Percentiles rank a stretch among this genome's conserved stretches.
Conservation (phyloP, 2,797 vertebrate species). For the Myotis vivesi region DNA sequence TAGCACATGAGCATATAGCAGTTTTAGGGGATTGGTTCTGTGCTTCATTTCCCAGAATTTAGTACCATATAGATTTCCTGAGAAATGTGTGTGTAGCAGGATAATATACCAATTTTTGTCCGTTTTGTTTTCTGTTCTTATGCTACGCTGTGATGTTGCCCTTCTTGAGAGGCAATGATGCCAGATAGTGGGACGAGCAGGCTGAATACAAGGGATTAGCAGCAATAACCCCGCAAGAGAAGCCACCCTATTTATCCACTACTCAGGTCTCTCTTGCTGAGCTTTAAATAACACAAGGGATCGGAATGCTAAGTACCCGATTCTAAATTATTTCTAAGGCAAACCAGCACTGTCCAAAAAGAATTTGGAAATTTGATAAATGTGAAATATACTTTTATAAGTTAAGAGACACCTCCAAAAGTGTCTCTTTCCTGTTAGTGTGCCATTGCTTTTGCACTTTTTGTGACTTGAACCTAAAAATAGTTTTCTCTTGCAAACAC, state of each 20-base stretch:
- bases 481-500: constrained; percentile 5
- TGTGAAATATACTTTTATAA: background rate
- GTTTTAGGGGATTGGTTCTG: background rate
- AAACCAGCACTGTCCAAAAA: constrained; percentile 37
- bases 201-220: constrained; percentile 57
- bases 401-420: background rate
- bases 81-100: constrained; percentile 41
- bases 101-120: background rate
- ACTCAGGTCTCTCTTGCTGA: constrained; percentile 27
- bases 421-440: background rate
- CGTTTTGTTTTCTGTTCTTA: constrained; percentile 30
- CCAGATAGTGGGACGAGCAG: constrained; percentile 50
- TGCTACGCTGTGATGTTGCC: constrained; percentile 47
- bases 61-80: constrained; percentile 42
- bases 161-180: constrained; percentile 43
- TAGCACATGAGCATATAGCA: background rate
- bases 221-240: constrained; percentile 47
- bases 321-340: constrained; percentile 61
- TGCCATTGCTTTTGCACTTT: background rate
- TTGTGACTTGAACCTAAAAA: constrained; percentile 4
- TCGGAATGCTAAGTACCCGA: constrained; percentile 58
- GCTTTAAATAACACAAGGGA: constrained; percentile 45
- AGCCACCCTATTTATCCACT: constrained; percentile 54
- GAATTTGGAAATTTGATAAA: constrained; percentile 18
- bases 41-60: constrained; percentile 26